Base-by-base conservation (phyloP, 2,113 vertebrate species). In the Austrofundulus limnaeus region DNA sequence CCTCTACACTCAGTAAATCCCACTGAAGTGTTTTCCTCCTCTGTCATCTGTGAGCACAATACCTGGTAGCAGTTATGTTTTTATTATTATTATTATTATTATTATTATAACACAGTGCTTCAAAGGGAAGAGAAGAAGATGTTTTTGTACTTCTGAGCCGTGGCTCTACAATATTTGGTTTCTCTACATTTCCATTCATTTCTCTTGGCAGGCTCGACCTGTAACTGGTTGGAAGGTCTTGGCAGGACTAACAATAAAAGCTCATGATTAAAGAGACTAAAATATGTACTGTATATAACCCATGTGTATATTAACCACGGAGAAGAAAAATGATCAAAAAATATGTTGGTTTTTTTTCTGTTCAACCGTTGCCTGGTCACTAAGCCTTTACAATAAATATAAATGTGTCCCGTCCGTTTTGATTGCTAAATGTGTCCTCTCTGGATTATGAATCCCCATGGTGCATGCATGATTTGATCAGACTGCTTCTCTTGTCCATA, bases 231-330 rank as follows among this genome's bases (percentile, higher is more conserved):
- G 85, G 87, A 91, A 86, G 88, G 85, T 86, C 81, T 90, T 89
- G 90, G 91, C 89, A 90, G 87, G 55, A 82, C 69, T 67, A 83
- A 75, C 77, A 72, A 86, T 84, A 85, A 89, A 89, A 86, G 77
- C 81, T 90, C 85, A 90, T 88, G 90, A 92, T 91, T 91, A 92
- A 91, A 91, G 89, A 85, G 87, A 71, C 85, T 86, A 86, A 91
- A 92, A 90, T 88, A 88, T 91, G 88, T 82, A 52, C 87, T 89
- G 87, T 90, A 85, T 90, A 88, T 87, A 90, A 91, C 73, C 88
- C 87, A 85, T 91, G 85, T 83, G 79, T 92, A 87, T 90, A 91
- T 90, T 88, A 88, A 91, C 86, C 85, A 83, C 88, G 49, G 75
- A 90, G 72, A 86, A 80, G 63, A 87, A 77, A 89, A 83, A 77